Conservation (phyloP, 2,888 invertebrate species). For the Bombyx huttoni region DNA sequence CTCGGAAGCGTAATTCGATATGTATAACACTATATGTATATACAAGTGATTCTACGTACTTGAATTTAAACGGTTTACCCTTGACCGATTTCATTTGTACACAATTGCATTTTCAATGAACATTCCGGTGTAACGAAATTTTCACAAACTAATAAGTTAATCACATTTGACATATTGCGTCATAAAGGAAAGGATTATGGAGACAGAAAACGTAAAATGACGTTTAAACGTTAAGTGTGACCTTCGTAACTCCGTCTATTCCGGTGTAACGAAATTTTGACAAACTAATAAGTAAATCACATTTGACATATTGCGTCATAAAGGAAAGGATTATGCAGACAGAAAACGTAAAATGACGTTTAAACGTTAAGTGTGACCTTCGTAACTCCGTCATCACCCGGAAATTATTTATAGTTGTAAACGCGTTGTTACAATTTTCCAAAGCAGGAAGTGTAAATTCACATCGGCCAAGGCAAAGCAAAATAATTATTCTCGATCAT, state of each 20-base stretch:
- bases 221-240: conserved; percentile 33
- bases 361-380: conserved; percentile 45
- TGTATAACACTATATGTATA: not conserved
- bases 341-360: conserved; percentile 32
- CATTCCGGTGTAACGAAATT: not conserved
- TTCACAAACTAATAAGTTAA: not conserved
- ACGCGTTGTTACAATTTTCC: conserved; percentile 62
- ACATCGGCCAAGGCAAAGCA: conserved; percentile 49
- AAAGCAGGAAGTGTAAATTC: conserved; percentile 59
- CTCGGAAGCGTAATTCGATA: not conserved
- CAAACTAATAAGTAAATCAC: not conserved
- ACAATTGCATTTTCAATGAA: not conserved
- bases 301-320: not conserved
- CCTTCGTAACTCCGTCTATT: conserved; percentile 48
- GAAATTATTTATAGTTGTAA: conserved; percentile 51
- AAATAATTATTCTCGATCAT: conserved; percentile 43
- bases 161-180: not conserved
- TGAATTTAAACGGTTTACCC: not conserved
- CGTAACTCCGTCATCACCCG: conserved; percentile 54
- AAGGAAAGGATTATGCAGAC: conserved; percentile 17
- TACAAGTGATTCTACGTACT: not conserved
- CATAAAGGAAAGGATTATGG: conserved; percentile 15
- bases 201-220: conserved; percentile 28
- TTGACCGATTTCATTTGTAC: not conserved
- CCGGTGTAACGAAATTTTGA: not conserved